Evolutionary conservation across 2,113 vertebrate species (phyloP).

Genomic region (Cyprinodon variegatus): DNA sequence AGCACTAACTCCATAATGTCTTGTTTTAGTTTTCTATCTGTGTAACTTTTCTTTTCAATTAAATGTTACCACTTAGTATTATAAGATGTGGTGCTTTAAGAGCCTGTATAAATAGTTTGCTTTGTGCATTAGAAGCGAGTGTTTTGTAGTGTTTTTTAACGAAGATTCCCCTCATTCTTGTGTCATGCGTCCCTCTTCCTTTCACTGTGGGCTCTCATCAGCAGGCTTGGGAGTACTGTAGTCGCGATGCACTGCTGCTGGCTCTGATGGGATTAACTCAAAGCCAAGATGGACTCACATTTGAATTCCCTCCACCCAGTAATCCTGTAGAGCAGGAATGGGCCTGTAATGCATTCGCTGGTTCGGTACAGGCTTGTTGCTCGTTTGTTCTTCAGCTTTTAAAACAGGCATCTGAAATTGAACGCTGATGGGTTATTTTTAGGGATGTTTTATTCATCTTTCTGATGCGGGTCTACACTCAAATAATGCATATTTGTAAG

Average conservation of each 20-base stretch:
- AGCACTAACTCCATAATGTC: conserved; percentile 68
- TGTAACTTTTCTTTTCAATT: conserved; percentile 56
- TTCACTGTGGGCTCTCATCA: conserved; percentile 85
- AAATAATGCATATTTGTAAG: conserved; percentile 58
- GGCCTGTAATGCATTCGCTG: conserved; percentile 61
- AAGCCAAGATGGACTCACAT: conserved; percentile 86
- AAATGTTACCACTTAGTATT: conserved; percentile 32
- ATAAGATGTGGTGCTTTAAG: conserved; percentile 32
- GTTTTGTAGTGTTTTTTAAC: conserved; percentile 39
- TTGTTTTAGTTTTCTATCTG: conserved; percentile 59
- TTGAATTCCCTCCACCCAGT: conserved; percentile 83
- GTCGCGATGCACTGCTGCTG: conserved; percentile 79
- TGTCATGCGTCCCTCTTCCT: conserved; percentile 75
- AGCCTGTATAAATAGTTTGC: conserved; percentile 50
- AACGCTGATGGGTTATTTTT: conserved; percentile 49
- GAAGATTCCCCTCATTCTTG: conserved; percentile 64
- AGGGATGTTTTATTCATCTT: conserved; percentile 64
- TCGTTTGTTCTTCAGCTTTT: conserved; percentile 40
- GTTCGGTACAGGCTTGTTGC: conserved; percentile 37
- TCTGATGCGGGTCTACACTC: conserved; percentile 8
- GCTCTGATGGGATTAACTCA: conserved; percentile 87
- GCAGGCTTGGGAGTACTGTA: conserved; percentile 87
- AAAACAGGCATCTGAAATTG: conserved; percentile 38
- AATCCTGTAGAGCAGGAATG: conserved; percentile 70
- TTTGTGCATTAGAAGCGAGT: conserved; percentile 53